Percentiles rank a stretch among this genome's conserved stretches.
These are phyloP conservation scores for Hucho hucho DNA, from an alignment of 2,113 vertebrate species.

Conservation along the genomic window DNA sequence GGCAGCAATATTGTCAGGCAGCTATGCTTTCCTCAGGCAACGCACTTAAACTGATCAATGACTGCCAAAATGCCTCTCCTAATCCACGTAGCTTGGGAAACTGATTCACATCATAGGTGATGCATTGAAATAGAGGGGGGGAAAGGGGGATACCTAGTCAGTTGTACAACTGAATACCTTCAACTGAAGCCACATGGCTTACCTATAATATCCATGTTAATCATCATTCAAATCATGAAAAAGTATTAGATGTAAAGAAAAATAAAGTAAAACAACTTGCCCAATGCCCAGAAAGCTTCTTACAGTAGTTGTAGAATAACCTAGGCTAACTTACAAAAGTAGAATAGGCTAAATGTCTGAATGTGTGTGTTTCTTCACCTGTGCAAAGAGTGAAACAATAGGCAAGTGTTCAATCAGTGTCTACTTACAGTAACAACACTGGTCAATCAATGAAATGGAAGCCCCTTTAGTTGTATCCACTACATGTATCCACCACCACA, in stretches of 20 bases:
- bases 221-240: too few relatives aligned
- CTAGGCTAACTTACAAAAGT: too few relatives aligned
- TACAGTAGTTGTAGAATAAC: too few relatives aligned
- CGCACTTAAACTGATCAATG: slow-evolving; percentile 72
- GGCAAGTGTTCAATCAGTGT: not conserved
- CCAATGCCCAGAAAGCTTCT: too few relatives aligned
- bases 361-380: not conserved
- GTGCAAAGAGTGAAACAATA: not conserved
- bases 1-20: slow-evolving; percentile 41
- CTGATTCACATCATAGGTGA: slow-evolving; percentile 38
- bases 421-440: slow-evolving; percentile 19
- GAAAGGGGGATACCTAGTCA: too few relatives aligned
- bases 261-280: too few relatives aligned
- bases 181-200: too few relatives aligned
- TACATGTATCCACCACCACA: slow-evolving; percentile 19
- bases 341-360: too few relatives aligned
- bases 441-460: slow-evolving; percentile 4
- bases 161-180: too few relatives aligned
- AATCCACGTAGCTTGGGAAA: slow-evolving; percentile 31
- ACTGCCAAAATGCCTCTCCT: slow-evolving; percentile 45
- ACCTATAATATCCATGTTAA: too few relatives aligned
- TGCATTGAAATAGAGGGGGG: not conserved
- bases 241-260: too few relatives aligned
- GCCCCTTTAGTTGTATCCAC: not conserved
- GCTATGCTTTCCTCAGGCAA: slow-evolving; percentile 62